Evolutionary conservation across 2,888 invertebrate species (phyloP).

Genomic region (Stegana nigrithorax): DNA sequence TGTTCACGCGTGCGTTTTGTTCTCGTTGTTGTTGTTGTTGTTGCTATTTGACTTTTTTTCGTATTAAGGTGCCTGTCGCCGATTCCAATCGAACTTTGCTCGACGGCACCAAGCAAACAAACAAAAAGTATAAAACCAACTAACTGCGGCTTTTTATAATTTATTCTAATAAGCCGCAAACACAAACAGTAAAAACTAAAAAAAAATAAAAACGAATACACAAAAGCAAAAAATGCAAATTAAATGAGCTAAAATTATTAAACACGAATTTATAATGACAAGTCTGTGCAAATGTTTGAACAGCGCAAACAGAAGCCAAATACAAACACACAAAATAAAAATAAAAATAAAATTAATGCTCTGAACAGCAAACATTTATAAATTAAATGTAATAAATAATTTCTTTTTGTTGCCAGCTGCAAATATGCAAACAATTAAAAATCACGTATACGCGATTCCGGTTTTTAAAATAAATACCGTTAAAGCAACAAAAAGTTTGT

Average conservation of each 20-base stretch:
- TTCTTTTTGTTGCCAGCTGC: too few species aligned
- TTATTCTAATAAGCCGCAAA: not conserved
- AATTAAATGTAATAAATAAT: too few species aligned
- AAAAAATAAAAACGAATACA: conserved; percentile 23
- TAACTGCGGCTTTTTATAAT: not conserved
- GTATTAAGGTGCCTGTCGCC: conserved; percentile 23
- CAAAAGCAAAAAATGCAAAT: conserved; percentile 22
- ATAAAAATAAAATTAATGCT: conserved; percentile 16
- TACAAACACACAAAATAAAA: conserved; percentile 17
- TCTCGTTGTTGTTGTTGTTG: not conserved
- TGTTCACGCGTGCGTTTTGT: conserved; percentile 31
- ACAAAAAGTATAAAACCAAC: conserved; percentile 21
- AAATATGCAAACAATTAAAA: too few species aligned
- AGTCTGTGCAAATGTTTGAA: too few species aligned
- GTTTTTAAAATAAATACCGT: too few species aligned
- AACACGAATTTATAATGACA: too few species aligned
- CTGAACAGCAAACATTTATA: too few species aligned
- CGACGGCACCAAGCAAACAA: conserved; percentile 48
- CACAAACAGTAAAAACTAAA: not conserved
- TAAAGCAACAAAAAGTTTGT: too few species aligned
- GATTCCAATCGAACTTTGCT: conserved; percentile 54
- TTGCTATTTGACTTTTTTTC: conserved; percentile 5
- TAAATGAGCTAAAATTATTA: conserved; percentile 17
- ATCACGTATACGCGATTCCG: too few species aligned
- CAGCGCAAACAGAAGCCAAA: too few species aligned